Evolutionary conservation across 2,113 vertebrate species (phyloP), one percentile per base, ranked within the genome.

Genomic region (Gopherus evgoodei): DNA sequence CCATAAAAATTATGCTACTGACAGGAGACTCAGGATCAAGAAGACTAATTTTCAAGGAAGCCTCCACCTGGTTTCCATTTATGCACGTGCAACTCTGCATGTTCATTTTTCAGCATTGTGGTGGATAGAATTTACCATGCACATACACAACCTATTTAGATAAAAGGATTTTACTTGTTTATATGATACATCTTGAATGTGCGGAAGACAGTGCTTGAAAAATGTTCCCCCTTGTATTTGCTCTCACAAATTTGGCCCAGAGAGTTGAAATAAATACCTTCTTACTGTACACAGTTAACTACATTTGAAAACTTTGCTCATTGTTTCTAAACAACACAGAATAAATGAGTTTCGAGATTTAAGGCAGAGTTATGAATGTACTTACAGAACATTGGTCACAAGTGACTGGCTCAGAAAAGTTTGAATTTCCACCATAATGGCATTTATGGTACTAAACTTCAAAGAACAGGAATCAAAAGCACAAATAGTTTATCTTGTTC

Each of bases 401-500:
- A 44, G 29, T 9, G 47, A 0, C 17, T 78, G n/a, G 42, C 93
- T 92, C 75, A 54, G 87, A 95, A 84, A 50, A 52, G 11, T 25
- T 13, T n/a, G 14, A 2, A 38, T 42, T 80, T 42, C 24, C 75
- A 65, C 9, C 75, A 54, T 13, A 75, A 31, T 72, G 29, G 2
- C 17, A 17, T 1, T 2, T 56, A 22, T 78, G 76, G 31, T 21
- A 83, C 1, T 6, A 81, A 76, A 44, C 75, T 47, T 47, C 38
- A 84, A 94, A 84, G 35, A 92, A n/a, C 2, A 75, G 86, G 76
- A 90, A 91, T 29, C 21, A 27, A 84, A 95, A 94, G 82, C 50
- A 6, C 6, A 21, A 78, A 44, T 29, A 65, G 17, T 69, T 92
- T 75, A 17, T 87, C 10, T 56, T 93, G 14, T 6, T 89, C 21